phyloP scores from a whole-genome alignment of 2,888 invertebrate genomes.

The Ormyrus rosae region DNA sequence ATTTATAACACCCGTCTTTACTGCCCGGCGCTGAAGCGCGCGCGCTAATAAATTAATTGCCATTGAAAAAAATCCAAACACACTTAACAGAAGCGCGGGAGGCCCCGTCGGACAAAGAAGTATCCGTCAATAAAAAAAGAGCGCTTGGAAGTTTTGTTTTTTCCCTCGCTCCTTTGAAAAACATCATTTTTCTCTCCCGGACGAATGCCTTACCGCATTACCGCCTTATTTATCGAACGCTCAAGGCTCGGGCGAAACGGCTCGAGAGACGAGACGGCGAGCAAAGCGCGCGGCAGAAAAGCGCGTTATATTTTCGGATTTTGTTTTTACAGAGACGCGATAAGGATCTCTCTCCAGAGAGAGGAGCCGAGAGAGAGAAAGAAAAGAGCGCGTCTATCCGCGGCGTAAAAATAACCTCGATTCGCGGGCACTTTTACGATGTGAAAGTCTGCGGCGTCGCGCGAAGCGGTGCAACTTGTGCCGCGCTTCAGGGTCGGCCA shows the following conservation, averaged over 20 bases:
- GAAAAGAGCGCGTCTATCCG: conserved; percentile 14
- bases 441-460: conserved; percentile 53
- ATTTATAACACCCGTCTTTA: no score
- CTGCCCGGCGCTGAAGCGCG: no score
- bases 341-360: conserved; percentile 22
- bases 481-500: conserved; percentile 36
- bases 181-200: no score
- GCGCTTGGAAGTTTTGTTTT: no score
- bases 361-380: not conserved
- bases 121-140: no score
- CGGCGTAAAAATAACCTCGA: conserved; percentile 56
- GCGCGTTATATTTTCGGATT: conserved; percentile 14
- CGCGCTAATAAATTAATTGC: no score
- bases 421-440: conserved; percentile 53
- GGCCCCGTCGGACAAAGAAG: no score
- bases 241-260: no score
- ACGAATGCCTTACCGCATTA: not conserved
- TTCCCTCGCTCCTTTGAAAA: no score
- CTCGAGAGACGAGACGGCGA: not conserved
- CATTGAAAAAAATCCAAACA: no score
- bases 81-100: no score
- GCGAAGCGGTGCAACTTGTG: conserved; percentile 44
- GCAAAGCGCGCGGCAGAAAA: not conserved
- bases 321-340: conserved; percentile 34
- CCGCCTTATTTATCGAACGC: not conserved